Evolutionary conservation across 2,113 vertebrate species (phyloP).

Genomic region (Oriolus oriolus): DNA sequence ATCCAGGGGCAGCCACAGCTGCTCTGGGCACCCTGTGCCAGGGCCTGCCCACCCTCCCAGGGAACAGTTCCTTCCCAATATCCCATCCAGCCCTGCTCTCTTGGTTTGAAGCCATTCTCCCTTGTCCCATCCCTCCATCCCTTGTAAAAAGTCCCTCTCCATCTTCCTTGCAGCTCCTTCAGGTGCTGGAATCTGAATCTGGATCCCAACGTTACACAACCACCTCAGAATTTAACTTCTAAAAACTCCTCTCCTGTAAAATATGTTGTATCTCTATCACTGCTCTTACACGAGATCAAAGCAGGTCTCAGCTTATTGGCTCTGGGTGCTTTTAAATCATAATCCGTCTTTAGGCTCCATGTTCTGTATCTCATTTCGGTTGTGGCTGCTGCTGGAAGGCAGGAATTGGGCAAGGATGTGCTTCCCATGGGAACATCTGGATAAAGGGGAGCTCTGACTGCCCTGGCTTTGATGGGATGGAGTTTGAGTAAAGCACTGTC

Average conservation of each 20-base stretch:
- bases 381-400: not conserved
- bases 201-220: not conserved
- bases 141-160: rapidly evolving
- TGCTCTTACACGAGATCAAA: not conserved
- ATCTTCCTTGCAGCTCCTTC: not conserved
- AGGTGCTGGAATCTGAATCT: not conserved
- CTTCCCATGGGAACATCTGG: not conserved
- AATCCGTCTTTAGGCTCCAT: not conserved
- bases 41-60: not conserved
- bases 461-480: not conserved
- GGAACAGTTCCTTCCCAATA: not conserved
- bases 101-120: not conserved
- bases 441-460: not conserved
- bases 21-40: not conserved
- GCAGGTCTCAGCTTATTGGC: not conserved
- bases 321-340: not conserved
- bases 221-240: not conserved
- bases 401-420: not conserved
- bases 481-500: not conserved
- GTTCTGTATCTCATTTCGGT: not conserved
- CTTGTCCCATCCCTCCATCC: rapidly evolving
- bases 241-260: not conserved
- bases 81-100: not conserved
- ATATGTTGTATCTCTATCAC: rapidly evolving
- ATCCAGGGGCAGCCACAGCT: not conserved